These are phyloP conservation scores for Uromys caudimaculatus DNA, from an alignment of 2,797 vertebrate genomes.

Conservation along the genomic window DNA sequence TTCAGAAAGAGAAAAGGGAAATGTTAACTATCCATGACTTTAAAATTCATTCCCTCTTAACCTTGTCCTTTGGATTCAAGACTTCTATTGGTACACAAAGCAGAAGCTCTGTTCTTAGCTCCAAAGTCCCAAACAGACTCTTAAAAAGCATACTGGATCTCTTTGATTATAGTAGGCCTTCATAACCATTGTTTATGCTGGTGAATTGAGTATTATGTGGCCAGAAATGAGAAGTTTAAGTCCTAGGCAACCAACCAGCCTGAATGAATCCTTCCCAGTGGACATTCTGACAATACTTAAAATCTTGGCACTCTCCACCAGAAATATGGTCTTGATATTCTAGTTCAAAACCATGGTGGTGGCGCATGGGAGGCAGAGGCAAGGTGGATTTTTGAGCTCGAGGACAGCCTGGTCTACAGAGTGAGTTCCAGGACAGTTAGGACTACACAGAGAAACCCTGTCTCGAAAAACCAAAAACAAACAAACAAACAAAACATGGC, in stretches of 20 bases:
- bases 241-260: slow-evolving; percentile 49
- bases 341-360: slow-evolving; percentile 52
- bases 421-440: no score
- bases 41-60: not conserved
- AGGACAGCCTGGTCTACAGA: no score
- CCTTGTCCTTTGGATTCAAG: not conserved
- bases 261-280: slow-evolving; percentile 63
- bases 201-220: not conserved
- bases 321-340: slow-evolving; percentile 28
- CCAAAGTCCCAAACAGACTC: not conserved
- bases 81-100: not conserved
- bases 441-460: no score
- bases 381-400: no score
- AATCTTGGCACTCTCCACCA: slow-evolving; percentile 29
- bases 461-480: no score
- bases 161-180: not conserved
- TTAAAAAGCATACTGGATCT: not conserved
- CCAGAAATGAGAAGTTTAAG: slow-evolving; percentile 52
- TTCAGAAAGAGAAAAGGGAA: slow-evolving; percentile 40
- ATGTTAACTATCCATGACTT: slow-evolving; percentile 10
- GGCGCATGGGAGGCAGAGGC: no score
- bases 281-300: slow-evolving; percentile 42
- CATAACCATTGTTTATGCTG: slow-evolving; percentile 14
- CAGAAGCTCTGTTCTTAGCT: slow-evolving; percentile 25
- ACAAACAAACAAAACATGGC: no score